A percentile compares a stretch with the other conserved stretches of the same genome.
phyloP scores from a whole-genome alignment of 2,113 vertebrate species.

The Pagrus major region DNA sequence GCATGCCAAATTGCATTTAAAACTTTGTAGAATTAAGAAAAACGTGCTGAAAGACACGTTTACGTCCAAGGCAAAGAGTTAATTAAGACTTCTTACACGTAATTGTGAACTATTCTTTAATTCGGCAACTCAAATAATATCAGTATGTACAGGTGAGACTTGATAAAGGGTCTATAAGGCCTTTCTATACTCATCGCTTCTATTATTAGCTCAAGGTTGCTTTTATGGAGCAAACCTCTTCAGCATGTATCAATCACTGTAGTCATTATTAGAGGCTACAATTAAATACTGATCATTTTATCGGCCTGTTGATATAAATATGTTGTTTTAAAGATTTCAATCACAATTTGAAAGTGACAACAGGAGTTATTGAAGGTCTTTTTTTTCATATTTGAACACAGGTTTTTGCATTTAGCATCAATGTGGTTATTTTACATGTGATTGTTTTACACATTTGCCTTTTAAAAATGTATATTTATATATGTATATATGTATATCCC shows the following conservation, averaged over 20 bases:
- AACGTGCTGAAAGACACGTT: no score
- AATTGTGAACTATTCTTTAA: background rate
- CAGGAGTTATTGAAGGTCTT: background rate
- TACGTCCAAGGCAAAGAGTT: fast-evolving
- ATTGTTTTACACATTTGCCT: no score
- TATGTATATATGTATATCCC: no score
- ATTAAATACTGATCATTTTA: background rate
- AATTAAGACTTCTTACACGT: background rate
- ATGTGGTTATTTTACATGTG: no score
- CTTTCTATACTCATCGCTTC: background rate
- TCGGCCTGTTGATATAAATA: background rate
- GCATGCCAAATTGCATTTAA: background rate
- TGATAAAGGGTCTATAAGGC: fast-evolving
- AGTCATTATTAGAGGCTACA: background rate
- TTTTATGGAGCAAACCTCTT: background rate
- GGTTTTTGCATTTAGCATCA: no score
- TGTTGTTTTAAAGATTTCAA: background rate
- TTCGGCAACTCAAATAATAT: background rate
- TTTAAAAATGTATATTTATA: no score
- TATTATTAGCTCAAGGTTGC: background rate
- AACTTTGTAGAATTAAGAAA: background rate
- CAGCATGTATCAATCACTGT: background rate
- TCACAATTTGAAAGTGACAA: background rate
- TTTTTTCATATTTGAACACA: background rate
- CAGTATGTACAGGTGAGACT: background rate